phyloP scores from a whole-genome alignment of 2,888 invertebrate species.

The Tribolium freemani region DNA sequence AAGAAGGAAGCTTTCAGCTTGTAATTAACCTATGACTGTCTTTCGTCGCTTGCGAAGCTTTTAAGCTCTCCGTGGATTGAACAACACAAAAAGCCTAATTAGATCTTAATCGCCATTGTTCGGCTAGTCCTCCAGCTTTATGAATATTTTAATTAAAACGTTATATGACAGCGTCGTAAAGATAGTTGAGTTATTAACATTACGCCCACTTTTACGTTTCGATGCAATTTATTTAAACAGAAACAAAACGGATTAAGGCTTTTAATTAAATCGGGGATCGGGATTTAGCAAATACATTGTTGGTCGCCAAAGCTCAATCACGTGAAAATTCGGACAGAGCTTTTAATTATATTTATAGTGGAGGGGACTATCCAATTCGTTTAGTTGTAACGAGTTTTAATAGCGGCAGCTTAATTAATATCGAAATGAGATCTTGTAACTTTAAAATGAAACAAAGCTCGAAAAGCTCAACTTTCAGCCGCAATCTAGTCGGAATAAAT shows the following conservation, averaged over 20 bases:
- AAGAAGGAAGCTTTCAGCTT: conserved; percentile 27
- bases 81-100: conserved; percentile 5
- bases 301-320: conserved; percentile 1
- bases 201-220: neutral
- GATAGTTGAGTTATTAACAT: neutral
- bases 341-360: conserved; percentile 26
- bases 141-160: conserved; percentile 29
- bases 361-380: neutral
- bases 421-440: conserved; percentile 33
- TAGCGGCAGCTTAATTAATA: conserved; percentile 30
- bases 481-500: conserved; percentile 34
- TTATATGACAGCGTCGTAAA: conserved; percentile 1
- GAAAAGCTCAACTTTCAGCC: conserved; percentile 30
- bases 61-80: conserved; percentile 18
- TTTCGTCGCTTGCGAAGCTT: conserved; percentile 7
- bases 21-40: conserved; percentile 23
- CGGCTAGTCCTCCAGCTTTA: conserved; percentile 3
- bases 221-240: conserved; percentile 6
- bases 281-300: neutral
- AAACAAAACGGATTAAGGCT: conserved; percentile 6
- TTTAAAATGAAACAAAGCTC: conserved; percentile 34
- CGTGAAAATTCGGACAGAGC: conserved; percentile 4
- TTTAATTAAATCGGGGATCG: conserved; percentile 11
- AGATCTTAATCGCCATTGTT: conserved; percentile 18
- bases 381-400: conserved; percentile 23